phyloP scores from a whole-genome alignment of 2,888 invertebrate species.

The Linnaemya tessellans region DNA sequence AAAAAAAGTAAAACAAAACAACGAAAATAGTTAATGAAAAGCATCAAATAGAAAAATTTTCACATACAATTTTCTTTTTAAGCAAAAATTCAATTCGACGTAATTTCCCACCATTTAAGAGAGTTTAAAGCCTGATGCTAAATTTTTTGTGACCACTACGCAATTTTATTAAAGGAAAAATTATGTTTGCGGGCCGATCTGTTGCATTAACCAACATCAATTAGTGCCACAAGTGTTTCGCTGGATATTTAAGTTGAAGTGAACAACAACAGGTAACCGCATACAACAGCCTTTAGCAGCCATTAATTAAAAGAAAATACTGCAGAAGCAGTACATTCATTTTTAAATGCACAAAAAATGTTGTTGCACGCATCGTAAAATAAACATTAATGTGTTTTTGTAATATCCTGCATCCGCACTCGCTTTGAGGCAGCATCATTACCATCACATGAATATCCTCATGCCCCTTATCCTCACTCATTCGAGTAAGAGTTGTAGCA shows the following conservation, averaged over 20 bases:
- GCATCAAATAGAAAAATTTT: slow-evolving; percentile 16
- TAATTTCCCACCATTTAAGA: slow-evolving; percentile 15
- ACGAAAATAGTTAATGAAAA: slow-evolving; percentile 16
- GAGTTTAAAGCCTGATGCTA: slow-evolving; percentile 23
- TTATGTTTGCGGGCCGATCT: slow-evolving; percentile 47
- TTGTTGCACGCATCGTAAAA: slow-evolving; percentile 51
- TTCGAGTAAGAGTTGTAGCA: not conserved
- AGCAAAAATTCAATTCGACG: not conserved
- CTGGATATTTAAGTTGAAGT: slow-evolving; percentile 50
- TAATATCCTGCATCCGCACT: slow-evolving; percentile 31
- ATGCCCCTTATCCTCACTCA: not conserved
- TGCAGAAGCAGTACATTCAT: not conserved
- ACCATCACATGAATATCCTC: slow-evolving; percentile 16
- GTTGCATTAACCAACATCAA: slow-evolving; percentile 68
- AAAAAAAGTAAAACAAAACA: not conserved
- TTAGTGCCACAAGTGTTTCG: slow-evolving; percentile 69
- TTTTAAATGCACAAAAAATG: slow-evolving; percentile 7
- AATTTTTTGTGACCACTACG: slow-evolving; percentile 24
- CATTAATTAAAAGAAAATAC: slow-evolving; percentile 68
- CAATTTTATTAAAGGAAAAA: not conserved
- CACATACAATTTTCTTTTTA: not conserved
- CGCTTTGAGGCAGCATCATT: slow-evolving; percentile 18
- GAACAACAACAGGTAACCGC: slow-evolving; percentile 70
- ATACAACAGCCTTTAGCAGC: slow-evolving; percentile 61
- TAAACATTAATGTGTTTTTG: slow-evolving; percentile 38